Evolutionary conservation across 2,888 invertebrate genomes (phyloP).

Genomic region (Tuberolachnus salignus): DNA sequence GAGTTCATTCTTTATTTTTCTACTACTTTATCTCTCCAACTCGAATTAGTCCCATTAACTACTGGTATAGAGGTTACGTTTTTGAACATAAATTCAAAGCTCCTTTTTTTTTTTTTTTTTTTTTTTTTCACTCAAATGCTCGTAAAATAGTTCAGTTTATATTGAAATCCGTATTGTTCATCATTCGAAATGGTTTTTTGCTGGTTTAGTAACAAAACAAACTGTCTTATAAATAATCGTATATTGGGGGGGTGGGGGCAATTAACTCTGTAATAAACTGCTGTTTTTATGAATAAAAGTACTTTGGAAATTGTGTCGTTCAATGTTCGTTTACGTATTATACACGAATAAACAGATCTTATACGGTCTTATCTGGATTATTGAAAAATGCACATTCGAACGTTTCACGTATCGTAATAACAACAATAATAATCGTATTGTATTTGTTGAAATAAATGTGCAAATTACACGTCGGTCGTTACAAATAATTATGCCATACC

Average conservation of each 20-base stretch:
- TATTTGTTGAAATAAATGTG: too few species aligned
- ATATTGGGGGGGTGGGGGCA: too few species aligned
- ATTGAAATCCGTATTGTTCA: constrained; percentile 1
- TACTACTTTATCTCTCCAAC: not conserved
- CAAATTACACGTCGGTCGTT: too few species aligned
- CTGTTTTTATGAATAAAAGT: not conserved
- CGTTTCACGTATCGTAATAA: too few species aligned
- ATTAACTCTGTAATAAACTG: too few species aligned
- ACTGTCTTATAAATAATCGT: not conserved
- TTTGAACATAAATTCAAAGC: not conserved
- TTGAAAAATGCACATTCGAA: too few species aligned
- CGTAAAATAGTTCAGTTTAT: not conserved
- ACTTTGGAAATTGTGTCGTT: not conserved
- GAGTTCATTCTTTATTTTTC: not conserved
- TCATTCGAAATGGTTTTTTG: not conserved
- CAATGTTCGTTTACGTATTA: not conserved
- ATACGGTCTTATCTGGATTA: too few species aligned
- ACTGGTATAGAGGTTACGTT: not conserved
- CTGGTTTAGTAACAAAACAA: not conserved
- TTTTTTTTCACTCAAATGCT: not conserved
- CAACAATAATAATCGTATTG: not conserved
- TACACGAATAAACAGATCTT: not conserved
- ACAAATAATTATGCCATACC: too few species aligned
- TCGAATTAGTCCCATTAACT: not conserved
- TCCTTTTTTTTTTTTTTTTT: too few species aligned